Conservation (phyloP, 2,888 invertebrate genomes). For the Daptonema setosum region DNA sequence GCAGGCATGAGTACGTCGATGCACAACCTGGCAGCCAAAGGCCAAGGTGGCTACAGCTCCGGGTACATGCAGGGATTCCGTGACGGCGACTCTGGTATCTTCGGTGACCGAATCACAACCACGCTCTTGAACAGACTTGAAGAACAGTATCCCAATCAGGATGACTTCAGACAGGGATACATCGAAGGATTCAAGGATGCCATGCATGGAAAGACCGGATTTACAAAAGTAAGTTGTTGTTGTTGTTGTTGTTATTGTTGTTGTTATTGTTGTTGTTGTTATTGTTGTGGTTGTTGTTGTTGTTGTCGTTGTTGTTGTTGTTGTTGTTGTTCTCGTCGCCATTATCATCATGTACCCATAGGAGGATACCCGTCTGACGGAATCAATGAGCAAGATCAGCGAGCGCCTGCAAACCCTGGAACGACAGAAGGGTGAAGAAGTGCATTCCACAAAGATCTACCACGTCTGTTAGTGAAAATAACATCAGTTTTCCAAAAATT, state of each 20-base stretch:
- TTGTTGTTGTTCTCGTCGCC: no score
- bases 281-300: no score
- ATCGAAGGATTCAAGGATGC: constrained; percentile 28
- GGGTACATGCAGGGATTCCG: constrained; percentile 26
- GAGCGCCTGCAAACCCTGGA: constrained; percentile 24
- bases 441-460: constrained; percentile 28
- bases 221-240: no score
- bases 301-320: no score
- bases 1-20: constrained; percentile 21
- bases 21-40: constrained; percentile 23
- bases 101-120: constrained; percentile 25
- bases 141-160: constrained; percentile 26
- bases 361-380: neutral
- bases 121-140: constrained; percentile 24
- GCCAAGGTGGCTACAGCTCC: constrained; percentile 20
- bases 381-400: constrained; percentile 21
- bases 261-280: no score
- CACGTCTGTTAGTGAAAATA: constrained; percentile 23
- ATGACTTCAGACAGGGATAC: constrained; percentile 27
- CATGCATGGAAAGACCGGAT: constrained; percentile 14
- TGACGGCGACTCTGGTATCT: constrained; percentile 25
- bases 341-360: no score
- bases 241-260: no score
- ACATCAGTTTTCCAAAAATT: no score
- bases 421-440: constrained; percentile 23